phyloP scores from a whole-genome alignment of 2,797 vertebrate species.

The Anguilla megastoma region DNA sequence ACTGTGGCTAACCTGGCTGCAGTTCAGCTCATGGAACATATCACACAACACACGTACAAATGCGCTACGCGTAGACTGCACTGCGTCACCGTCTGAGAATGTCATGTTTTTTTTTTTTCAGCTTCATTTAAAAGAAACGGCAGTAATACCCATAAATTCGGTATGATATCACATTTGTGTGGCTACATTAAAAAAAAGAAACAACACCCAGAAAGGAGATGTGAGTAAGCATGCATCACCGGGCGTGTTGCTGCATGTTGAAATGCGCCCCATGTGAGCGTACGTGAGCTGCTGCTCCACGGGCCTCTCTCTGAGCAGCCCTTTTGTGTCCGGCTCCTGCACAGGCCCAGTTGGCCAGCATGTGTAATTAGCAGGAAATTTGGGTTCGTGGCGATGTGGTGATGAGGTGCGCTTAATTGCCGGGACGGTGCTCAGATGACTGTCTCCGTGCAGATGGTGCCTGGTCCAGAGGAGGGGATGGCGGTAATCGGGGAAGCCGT shows the following conservation, averaged over 20 bases:
- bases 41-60: not conserved
- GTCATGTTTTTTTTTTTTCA: not conserved
- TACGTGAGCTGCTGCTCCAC: not conserved
- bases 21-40: not conserved
- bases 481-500: not conserved
- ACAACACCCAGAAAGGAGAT: not conserved
- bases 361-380: slow-evolving; percentile 7
- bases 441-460: slow-evolving; percentile 23
- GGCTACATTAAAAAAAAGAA: not conserved
- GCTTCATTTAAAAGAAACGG: not conserved
- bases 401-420: not conserved
- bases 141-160: not conserved
- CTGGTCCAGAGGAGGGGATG: slow-evolving; percentile 23
- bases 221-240: not conserved
- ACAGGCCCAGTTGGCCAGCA: not conserved
- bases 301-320: not conserved
- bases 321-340: not conserved
- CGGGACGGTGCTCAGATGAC: slow-evolving; percentile 19
- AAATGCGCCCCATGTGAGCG: not conserved
- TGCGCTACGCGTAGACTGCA: not conserved
- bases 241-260: not conserved
- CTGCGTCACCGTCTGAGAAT: not conserved
- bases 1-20: not conserved
- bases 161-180: not conserved
- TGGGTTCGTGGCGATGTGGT: not conserved